A percentile compares a stretch with the other conserved stretches of the same genome.
Evolutionary conservation across 2,888 invertebrate genomes (phyloP).

Genomic region (Caenorhabditis becei): DNA sequence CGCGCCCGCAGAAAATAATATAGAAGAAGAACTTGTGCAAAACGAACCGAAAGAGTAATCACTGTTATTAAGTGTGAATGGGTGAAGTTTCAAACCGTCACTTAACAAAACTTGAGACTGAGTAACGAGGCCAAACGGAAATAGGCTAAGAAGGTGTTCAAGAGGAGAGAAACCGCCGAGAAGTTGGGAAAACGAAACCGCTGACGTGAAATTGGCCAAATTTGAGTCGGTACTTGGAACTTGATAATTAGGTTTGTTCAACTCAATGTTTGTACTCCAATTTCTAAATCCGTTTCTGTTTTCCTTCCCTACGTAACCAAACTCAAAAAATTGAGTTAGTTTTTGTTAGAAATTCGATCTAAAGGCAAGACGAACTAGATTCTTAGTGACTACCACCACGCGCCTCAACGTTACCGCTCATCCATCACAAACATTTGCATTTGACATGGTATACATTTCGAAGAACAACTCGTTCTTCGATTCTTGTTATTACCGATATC

Average conservation of each 20-base stretch:
- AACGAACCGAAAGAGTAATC: conserved; percentile 3
- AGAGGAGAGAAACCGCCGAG: background rate
- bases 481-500: conserved; percentile 32
- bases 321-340: conserved; percentile 31
- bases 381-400: conserved; percentile 23
- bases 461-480: conserved; percentile 41
- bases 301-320: too few relatives aligned
- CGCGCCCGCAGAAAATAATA: background rate
- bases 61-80: background rate
- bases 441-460: conserved; percentile 57
- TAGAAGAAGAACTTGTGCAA: background rate
- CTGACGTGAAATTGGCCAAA: background rate
- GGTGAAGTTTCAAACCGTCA: conserved; percentile 4
- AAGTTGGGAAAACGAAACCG: background rate
- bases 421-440: conserved; percentile 60
- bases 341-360: conserved; percentile 46
- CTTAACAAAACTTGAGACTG: too few relatives aligned
- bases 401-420: conserved; percentile 48
- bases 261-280: background rate
- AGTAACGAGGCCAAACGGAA: conserved; percentile 24
- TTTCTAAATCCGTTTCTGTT: too few relatives aligned
- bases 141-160: conserved; percentile 18
- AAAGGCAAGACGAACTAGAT: conserved; percentile 26
- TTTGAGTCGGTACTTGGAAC: background rate
- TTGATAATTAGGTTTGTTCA: conserved; percentile 23